Conservation (phyloP, 1,140 invertebrate genomes). For the Saxidomus purpurata region DNA sequence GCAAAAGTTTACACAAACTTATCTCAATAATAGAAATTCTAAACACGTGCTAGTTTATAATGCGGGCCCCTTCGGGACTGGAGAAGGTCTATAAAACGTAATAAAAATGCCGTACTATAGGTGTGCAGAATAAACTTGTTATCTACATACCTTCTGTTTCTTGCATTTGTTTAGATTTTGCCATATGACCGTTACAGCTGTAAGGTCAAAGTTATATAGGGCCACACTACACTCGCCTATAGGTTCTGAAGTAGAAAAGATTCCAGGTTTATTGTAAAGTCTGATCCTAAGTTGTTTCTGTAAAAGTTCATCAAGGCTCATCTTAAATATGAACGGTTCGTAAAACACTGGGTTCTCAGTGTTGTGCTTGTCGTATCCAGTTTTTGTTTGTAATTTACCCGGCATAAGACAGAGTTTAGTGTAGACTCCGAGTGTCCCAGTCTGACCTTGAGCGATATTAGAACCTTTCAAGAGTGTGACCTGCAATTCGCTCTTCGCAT, state of each 20-base stretch:
- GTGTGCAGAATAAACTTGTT: too few relatives aligned
- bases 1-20: too few relatives aligned
- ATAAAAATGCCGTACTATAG: too few relatives aligned
- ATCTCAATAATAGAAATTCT: too few relatives aligned
- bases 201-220: slow-evolving; percentile 54
- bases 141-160: slow-evolving; percentile 18
- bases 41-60: too few relatives aligned
- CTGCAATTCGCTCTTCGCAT: slow-evolving; percentile 39
- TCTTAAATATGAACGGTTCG: slow-evolving; percentile 44
- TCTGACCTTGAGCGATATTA: not conserved
- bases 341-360: slow-evolving; percentile 47
- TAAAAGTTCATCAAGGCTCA: slow-evolving; percentile 22
- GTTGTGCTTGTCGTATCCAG: slow-evolving; percentile 10
- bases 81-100: too few relatives aligned
- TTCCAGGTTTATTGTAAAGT: slow-evolving; percentile 53
- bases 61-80: too few relatives aligned
- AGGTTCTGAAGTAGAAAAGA: slow-evolving; percentile 22
- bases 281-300: slow-evolving; percentile 33
- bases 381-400: slow-evolving; percentile 31
- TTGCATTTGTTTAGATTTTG: slow-evolving; percentile 45
- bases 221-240: slow-evolving; percentile 34
- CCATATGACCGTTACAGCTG: slow-evolving; percentile 60
- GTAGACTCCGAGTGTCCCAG: slow-evolving; percentile 34
- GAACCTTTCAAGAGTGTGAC: slow-evolving; percentile 48
- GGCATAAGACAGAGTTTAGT: slow-evolving; percentile 58